Conservation (phyloP, 2,797 vertebrate genomes). For the Poliocrania exsul region DNA sequence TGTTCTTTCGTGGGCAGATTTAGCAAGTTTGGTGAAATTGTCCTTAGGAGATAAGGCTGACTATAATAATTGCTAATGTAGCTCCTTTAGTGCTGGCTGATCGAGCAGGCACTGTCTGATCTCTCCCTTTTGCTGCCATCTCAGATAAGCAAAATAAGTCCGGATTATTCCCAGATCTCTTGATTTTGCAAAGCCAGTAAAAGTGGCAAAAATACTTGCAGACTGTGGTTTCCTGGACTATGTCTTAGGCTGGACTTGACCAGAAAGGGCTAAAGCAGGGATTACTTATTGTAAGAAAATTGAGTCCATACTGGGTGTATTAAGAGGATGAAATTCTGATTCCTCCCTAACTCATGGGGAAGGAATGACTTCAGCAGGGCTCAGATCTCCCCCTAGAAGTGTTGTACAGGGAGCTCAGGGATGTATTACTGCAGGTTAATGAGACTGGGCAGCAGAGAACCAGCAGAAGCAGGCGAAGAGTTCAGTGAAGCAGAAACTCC, state of each 20-base stretch:
- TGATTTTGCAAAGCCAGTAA: not conserved
- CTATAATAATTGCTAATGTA: not conserved
- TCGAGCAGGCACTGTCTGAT: not conserved
- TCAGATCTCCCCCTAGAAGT: not conserved
- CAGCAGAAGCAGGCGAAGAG: not conserved
- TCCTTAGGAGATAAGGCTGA: not conserved
- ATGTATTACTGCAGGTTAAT: not conserved
- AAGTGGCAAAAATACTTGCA: not conserved
- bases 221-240: not conserved
- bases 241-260: not conserved
- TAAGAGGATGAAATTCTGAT: not conserved
- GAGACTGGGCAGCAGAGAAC: not conserved
- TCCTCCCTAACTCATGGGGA: not conserved
- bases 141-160: not conserved
- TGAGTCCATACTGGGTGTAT: not conserved
- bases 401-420: not conserved
- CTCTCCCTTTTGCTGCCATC: not conserved
- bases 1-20: not conserved
- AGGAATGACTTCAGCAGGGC: not conserved
- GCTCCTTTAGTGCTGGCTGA: not conserved
- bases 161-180: not conserved
- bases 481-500: not conserved
- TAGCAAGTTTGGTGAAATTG: not conserved
- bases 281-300: not conserved
- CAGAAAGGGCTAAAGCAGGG: not conserved